These are phyloP conservation scores for Coendou prehensilis DNA, from an alignment of 2,797 vertebrate genomes.

Conservation along the genomic window DNA sequence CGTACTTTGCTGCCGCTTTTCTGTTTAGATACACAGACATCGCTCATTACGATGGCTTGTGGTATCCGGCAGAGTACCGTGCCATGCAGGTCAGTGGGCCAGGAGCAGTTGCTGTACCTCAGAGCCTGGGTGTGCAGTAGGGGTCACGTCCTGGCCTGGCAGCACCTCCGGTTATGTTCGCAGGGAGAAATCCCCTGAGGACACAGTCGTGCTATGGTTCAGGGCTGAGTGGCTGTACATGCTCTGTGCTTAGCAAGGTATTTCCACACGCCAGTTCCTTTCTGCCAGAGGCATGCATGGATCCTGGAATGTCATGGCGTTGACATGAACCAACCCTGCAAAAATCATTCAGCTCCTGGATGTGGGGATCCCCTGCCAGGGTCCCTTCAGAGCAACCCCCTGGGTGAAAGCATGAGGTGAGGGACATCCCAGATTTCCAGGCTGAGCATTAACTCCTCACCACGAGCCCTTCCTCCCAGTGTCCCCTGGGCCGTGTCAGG, in stretches of 20 bases:
- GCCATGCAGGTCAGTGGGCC: neutral
- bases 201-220: neutral
- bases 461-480: neutral
- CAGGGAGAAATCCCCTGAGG: neutral
- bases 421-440: accelerated
- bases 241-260: too few relatives aligned
- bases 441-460: neutral
- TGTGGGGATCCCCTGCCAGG: neutral
- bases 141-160: neutral
- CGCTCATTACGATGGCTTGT: too few relatives aligned
- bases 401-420: accelerated
- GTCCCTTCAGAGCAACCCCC: neutral
- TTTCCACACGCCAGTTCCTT: neutral
- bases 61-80: neutral
- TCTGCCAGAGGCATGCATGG: neutral
- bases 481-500: neutral
- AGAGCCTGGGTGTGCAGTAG: neutral
- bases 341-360: neutral
- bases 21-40: neutral
- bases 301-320: accelerated
- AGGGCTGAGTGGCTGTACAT: neutral
- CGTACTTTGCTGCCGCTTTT: neutral
- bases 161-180: neutral
- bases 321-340: neutral
- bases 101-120: neutral